Conservation (phyloP, 2,797 vertebrate species). For the Threskiornis aethiopicus region DNA sequence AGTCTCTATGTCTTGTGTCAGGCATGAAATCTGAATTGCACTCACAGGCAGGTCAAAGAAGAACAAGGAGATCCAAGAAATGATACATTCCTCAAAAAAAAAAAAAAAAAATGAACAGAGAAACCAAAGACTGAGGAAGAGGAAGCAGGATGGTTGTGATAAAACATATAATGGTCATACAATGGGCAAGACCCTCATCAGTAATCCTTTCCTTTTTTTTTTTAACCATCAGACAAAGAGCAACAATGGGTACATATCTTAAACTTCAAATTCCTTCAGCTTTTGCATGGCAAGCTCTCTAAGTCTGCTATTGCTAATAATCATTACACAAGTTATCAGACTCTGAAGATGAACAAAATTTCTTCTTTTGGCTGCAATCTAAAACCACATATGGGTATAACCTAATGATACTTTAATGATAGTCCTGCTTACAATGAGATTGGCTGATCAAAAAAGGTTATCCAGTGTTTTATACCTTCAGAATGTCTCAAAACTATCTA, state of each 20-base stretch:
- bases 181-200: not conserved
- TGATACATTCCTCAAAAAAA: not conserved
- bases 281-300: not conserved
- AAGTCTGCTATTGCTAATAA: not conserved
- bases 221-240: not conserved
- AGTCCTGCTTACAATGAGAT: not conserved
- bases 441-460: not conserved
- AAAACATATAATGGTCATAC: not conserved
- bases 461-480: not conserved
- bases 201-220: not conserved
- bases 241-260: not conserved
- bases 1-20: not conserved
- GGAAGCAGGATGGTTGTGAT: not conserved
- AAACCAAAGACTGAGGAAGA: not conserved
- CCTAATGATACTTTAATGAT: not conserved
- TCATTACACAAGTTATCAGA: accelerated
- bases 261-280: not conserved
- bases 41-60: not conserved
- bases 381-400: not conserved
- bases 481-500: not conserved
- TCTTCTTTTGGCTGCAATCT: not conserved
- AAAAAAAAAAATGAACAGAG: no score
- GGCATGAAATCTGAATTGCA: not conserved
- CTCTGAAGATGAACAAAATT: not conserved
- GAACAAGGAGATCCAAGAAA: not conserved